Percentiles rank a stretch among this genome's conserved stretches.
Evolutionary conservation across 2,888 invertebrate genomes (phyloP).

Genomic region (Pedicia rivosa): DNA sequence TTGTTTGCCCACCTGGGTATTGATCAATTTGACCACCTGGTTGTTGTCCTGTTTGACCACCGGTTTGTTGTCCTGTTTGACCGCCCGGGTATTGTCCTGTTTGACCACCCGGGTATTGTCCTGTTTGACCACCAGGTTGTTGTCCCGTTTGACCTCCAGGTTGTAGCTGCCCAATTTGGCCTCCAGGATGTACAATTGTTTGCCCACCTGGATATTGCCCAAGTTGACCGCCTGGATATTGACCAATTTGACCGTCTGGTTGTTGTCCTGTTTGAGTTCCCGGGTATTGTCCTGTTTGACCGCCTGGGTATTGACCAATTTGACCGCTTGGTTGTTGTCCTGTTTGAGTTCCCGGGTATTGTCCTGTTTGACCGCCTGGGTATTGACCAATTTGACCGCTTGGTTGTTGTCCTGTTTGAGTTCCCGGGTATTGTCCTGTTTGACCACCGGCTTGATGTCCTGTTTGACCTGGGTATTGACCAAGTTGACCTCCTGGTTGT

Average conservation of each 20-base stretch:
- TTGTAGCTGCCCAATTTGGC: not conserved
- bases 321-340: too few species aligned
- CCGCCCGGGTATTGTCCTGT: not conserved
- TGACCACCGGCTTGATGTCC: not conserved
- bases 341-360: not conserved
- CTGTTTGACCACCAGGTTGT: not conserved
- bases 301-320: not conserved
- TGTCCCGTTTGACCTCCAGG: not conserved
- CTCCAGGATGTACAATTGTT: too few species aligned
- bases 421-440: not conserved
- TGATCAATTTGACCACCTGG: not conserved
- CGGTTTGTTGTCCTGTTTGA: not conserved
- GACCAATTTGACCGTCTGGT: too few species aligned
- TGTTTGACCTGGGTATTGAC: not conserved
- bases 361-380: not conserved
- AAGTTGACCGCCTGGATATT: too few species aligned
- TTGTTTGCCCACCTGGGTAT: not conserved
- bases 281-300: not conserved
- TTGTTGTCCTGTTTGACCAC: not conserved
- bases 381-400: slow-evolving; percentile 1
- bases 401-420: slow-evolving; percentile 1
- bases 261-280: not conserved
- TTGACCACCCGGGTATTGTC: not conserved
- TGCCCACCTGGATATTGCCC: too few species aligned
- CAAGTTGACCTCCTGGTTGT: not conserved